Conservation (phyloP, 2,888 invertebrate species). For the Dryobota labecula region DNA sequence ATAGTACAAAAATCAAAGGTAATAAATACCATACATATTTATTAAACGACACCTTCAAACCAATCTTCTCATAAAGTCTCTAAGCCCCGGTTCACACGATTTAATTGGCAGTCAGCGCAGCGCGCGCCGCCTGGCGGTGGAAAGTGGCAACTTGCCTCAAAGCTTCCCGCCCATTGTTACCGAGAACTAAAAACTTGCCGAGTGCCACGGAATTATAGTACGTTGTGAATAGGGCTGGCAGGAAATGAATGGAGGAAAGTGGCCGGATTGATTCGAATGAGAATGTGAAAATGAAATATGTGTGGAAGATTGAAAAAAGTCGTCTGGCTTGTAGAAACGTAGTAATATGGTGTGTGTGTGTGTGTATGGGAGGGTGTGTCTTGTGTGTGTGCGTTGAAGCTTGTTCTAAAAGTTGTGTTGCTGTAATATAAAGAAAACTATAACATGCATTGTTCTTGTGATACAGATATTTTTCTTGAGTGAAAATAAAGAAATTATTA, state of each 20-base stretch:
- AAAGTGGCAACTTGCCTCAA: constrained; percentile 29
- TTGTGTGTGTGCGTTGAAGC: background rate
- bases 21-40: background rate
- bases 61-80: background rate
- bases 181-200: constrained; percentile 24
- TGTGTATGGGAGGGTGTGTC: background rate
- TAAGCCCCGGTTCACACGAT: constrained; percentile 16
- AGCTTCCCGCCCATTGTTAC: constrained; percentile 32
- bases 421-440: background rate
- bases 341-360: background rate
- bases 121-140: constrained; percentile 10
- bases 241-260: constrained; percentile 10
- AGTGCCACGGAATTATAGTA: constrained; percentile 19
- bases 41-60: background rate
- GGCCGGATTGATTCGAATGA: background rate
- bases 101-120: constrained; percentile 36
- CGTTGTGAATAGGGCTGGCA: constrained; percentile 21
- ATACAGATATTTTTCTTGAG: no score
- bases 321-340: background rate
- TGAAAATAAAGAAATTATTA: no score
- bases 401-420: background rate
- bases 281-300: constrained; percentile 9
- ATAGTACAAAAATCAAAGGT: background rate
- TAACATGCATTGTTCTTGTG: background rate
- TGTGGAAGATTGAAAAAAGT: background rate